Conservation (phyloP, 1,140 invertebrate genomes). For the Ephestia elutella region DNA sequence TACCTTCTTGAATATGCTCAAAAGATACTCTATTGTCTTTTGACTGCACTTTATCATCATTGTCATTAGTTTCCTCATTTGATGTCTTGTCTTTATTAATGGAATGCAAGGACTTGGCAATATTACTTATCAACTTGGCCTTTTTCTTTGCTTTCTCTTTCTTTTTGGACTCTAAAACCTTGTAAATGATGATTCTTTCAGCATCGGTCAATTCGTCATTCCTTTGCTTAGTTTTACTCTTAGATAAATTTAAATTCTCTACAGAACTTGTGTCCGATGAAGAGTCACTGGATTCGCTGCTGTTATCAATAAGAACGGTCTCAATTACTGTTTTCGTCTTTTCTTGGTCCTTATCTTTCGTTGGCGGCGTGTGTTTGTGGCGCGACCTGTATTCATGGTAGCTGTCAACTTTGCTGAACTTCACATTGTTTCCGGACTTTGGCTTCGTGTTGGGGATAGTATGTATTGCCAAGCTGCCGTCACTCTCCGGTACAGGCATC, state of each 20-base stretch:
- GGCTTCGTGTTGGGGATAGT: conserved; percentile 44
- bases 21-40: conserved; percentile 25
- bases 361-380: conserved; percentile 63
- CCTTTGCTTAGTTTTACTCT: conserved; percentile 16
- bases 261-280: conserved; percentile 44
- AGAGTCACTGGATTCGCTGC: conserved; percentile 26
- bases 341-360: conserved; percentile 42
- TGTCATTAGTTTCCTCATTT: conserved; percentile 18
- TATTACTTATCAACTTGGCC: conserved; percentile 20
- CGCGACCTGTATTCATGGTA: conserved; percentile 65
- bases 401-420: conserved; percentile 51
- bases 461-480: conserved; percentile 47
- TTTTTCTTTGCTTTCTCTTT: conserved; percentile 24
- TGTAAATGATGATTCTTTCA: conserved; percentile 62
- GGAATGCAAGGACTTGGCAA: conserved; percentile 19
- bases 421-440: conserved; percentile 47
- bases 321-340: conserved; percentile 33
- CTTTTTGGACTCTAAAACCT: conserved; percentile 51
- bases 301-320: conserved; percentile 38
- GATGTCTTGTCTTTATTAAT: conserved; percentile 8
- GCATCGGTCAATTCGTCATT: conserved; percentile 34
- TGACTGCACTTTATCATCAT: conserved; percentile 12
- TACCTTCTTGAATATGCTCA: conserved; percentile 44
- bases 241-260: conserved; percentile 26
- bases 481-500: conserved; percentile 63